A percentile compares a stretch with the other conserved stretches of the same genome.
Evolutionary conservation across 2,797 vertebrate species (phyloP).

Genomic region (Champsocephalus gunnari): DNA sequence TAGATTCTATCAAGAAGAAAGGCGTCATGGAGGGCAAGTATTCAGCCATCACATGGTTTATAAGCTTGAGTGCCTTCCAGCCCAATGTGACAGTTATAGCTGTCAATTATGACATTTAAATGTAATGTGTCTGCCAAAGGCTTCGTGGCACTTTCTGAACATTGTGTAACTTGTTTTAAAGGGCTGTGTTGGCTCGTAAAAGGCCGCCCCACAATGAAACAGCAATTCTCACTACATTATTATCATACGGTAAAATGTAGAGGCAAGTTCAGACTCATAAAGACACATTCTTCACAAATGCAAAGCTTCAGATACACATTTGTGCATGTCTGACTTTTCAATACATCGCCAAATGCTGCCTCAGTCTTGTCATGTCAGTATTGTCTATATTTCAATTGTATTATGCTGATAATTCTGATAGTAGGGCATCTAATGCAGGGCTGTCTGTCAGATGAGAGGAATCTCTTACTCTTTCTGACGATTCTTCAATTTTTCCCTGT

Average conservation of each 20-base stretch:
- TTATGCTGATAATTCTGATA: not conserved
- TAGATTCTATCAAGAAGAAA: slow-evolving; percentile 25
- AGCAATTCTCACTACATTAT: slow-evolving; percentile 12
- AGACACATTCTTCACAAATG: not conserved
- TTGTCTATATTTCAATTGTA: not conserved
- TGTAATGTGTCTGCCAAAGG: not conserved
- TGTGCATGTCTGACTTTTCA: not conserved
- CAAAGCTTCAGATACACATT: not conserved
- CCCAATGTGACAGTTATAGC: slow-evolving; percentile 18
- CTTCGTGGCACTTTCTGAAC: slow-evolving; percentile 20
- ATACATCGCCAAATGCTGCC: slow-evolving; percentile 4
- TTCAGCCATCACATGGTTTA: not conserved
- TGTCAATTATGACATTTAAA: slow-evolving; percentile 26
- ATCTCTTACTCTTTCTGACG: not conserved
- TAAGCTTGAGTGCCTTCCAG: slow-evolving; percentile 2
- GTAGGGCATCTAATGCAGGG: not conserved
- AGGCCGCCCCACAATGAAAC: slow-evolving; percentile 44
- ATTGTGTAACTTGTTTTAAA: not conserved
- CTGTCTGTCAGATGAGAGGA: not conserved
- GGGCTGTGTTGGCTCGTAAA: not conserved
- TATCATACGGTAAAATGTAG: slow-evolving; percentile 2
- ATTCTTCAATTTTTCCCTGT: not conserved
- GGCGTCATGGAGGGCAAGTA: slow-evolving; percentile 7
- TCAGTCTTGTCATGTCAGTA: not conserved
- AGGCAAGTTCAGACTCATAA: not conserved